A percentile compares a stretch with the other conserved stretches of the same genome.
phyloP scores from a whole-genome alignment of 1,140 invertebrate genomes.

The Lepidotrigona ventralis region DNA sequence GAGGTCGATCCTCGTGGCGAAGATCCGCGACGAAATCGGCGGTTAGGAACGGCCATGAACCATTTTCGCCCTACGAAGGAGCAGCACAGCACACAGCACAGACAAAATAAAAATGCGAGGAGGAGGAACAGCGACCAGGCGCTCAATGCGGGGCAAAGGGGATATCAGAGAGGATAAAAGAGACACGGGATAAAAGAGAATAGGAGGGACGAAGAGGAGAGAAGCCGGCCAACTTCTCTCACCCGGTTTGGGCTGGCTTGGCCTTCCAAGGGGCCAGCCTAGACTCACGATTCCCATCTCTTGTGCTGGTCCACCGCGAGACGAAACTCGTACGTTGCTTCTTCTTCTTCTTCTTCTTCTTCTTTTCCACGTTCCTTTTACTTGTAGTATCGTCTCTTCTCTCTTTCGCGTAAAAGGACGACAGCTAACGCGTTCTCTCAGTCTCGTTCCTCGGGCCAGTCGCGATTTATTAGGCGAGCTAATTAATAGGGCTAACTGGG shows the following conservation, averaged over 20 bases:
- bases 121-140: conserved; percentile 46
- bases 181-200: conserved; percentile 33
- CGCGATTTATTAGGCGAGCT: conserved; percentile 74
- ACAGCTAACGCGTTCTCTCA: conserved; percentile 13
- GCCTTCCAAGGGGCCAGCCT: conserved; percentile 55
- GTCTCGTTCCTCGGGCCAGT: conserved; percentile 12
- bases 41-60: conserved; percentile 71
- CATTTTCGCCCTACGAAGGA: conserved; percentile 71
- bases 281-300: conserved; percentile 66
- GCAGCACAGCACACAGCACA: conserved; percentile 65
- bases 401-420: conserved; percentile 1
- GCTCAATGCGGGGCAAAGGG: conserved; percentile 20
- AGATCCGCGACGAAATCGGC: conserved; percentile 65
- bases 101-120: conserved; percentile 74
- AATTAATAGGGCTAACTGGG: conserved; percentile 72
- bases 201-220: conserved; percentile 35
- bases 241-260: conserved; percentile 59
- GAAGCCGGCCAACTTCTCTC: conserved; percentile 64
- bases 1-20: conserved; percentile 59
- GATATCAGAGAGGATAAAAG: conserved; percentile 18
- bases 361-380: conserved; percentile 3
- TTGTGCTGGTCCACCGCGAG: conserved; percentile 56
- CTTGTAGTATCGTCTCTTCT: not conserved
- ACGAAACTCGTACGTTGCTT: conserved; percentile 61
- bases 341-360: conserved; percentile 42